These are phyloP conservation scores for Calliopum simillimum DNA, from an alignment of 2,888 invertebrate genomes.

Conservation along the genomic window DNA sequence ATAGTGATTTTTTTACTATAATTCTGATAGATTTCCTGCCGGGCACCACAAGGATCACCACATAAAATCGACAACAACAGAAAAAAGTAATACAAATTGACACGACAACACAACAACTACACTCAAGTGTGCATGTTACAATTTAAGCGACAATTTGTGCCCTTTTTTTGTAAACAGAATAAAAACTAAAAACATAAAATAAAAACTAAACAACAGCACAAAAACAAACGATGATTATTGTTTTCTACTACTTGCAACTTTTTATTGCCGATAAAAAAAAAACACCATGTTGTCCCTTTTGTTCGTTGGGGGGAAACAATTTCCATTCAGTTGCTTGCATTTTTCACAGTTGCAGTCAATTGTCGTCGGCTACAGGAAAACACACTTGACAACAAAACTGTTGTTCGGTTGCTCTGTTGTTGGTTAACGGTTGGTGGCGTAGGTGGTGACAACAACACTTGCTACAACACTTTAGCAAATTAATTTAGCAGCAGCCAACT, in stretches of 20 bases:
- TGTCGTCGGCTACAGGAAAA: conserved; percentile 26
- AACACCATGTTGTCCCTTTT: conserved; percentile 21
- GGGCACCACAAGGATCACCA: background rate
- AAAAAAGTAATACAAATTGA: background rate
- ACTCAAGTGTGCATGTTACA: conserved; percentile 42
- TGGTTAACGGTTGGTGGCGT: background rate
- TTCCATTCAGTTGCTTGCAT: background rate
- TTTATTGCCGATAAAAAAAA: conserved; percentile 20
- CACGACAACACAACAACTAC: conserved; percentile 25
- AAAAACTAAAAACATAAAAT: no score
- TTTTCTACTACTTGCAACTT: background rate
- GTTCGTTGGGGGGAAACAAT: background rate
- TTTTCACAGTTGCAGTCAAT: background rate
- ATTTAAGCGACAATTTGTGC: conserved; percentile 27
- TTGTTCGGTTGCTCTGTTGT: conserved; percentile 1
- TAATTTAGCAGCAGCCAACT: conserved; percentile 31
- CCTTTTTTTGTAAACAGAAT: background rate
- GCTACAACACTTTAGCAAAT: conserved; percentile 30
- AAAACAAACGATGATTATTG: background rate
- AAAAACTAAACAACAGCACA: background rate
- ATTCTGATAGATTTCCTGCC: no score
- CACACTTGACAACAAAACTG: conserved; percentile 20
- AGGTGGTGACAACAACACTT: conserved; percentile 18
- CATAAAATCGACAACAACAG: conserved; percentile 5
- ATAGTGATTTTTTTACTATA: no score